Base-by-base conservation (phyloP, 2,888 invertebrate genomes). In the Myopa testacea region DNA sequence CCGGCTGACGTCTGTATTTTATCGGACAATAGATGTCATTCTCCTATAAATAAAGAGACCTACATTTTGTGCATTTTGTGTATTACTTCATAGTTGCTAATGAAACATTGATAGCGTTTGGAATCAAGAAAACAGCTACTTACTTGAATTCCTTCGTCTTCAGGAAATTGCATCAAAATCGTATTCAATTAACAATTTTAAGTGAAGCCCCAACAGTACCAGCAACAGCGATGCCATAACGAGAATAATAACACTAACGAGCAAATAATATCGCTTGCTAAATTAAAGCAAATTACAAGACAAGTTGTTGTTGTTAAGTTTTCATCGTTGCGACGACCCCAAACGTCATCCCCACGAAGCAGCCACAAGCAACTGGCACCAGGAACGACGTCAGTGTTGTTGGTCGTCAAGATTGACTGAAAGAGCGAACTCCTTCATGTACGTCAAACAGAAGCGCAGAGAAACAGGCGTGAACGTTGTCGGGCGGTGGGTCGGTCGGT, bases 261-360 rank as follows among this genome's bases (percentile, higher is more conserved):
- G 40, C 45, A 37, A 19, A 76, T 50, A 67, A 68, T 67, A 67
- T 67, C 72, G 14, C 45, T 65, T 77, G 72, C 67, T 68, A 38
- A 72, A 77, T 65, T 72, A 77, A 60, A 38, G 58, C 72, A 58
- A 77, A 77, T 77, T 72, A 38, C 67, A 73, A 19, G 38, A 45
- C 67, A 77, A 73, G 72, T 73, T 67, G 69, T 77, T 52, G 67
- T 50, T 67, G 58, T 58, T 52, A 67, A 58, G 77, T 77, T 3
- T 65, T 37, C 77, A 67, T 40, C 72, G 26, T 55, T 71, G 68
- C 60, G 45, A 62, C 63, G 34, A 52, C 52, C 55, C 50, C 12
- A 40, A 69, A 60, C 75, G 37, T 12, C 63, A 70, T 50, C 45
- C 40, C 37, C 55, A 70, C 10, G 63, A 69, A 40, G 50, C 26